Evolutionary conservation across 2,113 vertebrate genomes (phyloP), one percentile per base, ranked within the genome.

Genomic region (Rhombomys opimus): DNA sequence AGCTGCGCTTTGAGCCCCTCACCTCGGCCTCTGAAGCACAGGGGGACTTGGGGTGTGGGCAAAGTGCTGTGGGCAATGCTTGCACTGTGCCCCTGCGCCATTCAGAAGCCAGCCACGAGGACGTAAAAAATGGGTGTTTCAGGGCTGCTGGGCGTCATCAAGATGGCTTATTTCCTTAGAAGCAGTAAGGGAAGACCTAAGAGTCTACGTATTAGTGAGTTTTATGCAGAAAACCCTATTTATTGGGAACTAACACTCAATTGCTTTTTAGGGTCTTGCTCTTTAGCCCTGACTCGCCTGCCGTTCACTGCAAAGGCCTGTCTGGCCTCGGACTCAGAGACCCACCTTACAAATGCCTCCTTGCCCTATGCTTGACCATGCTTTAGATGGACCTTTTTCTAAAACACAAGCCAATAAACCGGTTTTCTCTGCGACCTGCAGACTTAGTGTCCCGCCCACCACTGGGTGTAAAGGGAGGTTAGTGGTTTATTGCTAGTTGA

Each of bases 141-240:
- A 85, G 5, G 14, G 81, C 96, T 93, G 46, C n/a, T 2, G 54
- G 72, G 7, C 17, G 4, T 86, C 61, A 67, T 14, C 30, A 59
- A 5, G 54, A 5, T 78, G 27, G 86, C n/a, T 89, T 86, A 23
- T 3, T 95, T 91, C 2, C 22, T 73, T 38, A 73, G 18, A 63
- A 54, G 35, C 25, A 17, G 52, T 67, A n/a, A 72, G 32, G 57
- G 90, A 41, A 30, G 32, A 67, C 22, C 50, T 72, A 23, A n/a
- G 17, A 91, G 9, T 70, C 14, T 46, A 9, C 61, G 3, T 80
- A 41, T 38, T 89, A 75, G 17, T 92, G 41, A 82, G 41, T 70
- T 92, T 84, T 92, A 59, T 12, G 86, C 35, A 96, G 94, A 92
- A 84, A 75, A 86, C 78, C 35, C 12, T 95, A 7, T 38, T 92